Base-by-base conservation (phyloP, 1,140 invertebrate species). In the Meloidogyne chitwoodi region DNA sequence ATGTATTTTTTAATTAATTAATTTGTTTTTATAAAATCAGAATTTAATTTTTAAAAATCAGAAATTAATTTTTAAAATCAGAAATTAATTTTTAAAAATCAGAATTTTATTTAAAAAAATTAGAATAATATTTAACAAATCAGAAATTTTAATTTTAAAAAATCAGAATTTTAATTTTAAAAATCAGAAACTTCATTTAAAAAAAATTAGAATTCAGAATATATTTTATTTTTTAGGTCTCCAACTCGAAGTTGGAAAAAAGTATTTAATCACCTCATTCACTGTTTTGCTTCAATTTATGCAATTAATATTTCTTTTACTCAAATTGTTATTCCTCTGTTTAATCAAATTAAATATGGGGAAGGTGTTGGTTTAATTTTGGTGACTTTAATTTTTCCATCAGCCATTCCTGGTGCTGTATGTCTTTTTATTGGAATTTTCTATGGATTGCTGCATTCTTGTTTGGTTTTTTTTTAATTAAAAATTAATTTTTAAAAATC, bases 401-500 rank as follows among this genome's bases (percentile, higher is more conserved):
- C 83, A 44, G 81, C 87, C 12, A 73, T 86, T n/a, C 84, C 84
- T 26, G 85, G 85, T 31, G 66, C 80, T 22, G 74, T 87, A 24
- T 84, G 85, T 38, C 56, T 86, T 12, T 73, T 73, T 31, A 26
- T 87, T 11, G 75, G 80, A 76, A 78, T 86, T n/a, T 86, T 86
- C 73, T 86, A 83, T 48, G 85, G 85, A 27, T 69, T 86, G 1
- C 75, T 86, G 8, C 85, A 86, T 63, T 84, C 77, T 27, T 85
- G 79, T 78, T 34, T 16, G 8, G 19, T 56, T 22, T 19, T 16
- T 48, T 44, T 16, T 44, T 44, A 44, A 16, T 44, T 2, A 41
- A 12, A 14, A 41, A 4, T 41, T 41, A 12, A 4, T 14, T 41
- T 41, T 41, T 5, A 70, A 74, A 75, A 61, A 77, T 34, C 38